Evolutionary conservation across 1,140 invertebrate species (phyloP).

Genomic region (Diachasma alloeum): DNA sequence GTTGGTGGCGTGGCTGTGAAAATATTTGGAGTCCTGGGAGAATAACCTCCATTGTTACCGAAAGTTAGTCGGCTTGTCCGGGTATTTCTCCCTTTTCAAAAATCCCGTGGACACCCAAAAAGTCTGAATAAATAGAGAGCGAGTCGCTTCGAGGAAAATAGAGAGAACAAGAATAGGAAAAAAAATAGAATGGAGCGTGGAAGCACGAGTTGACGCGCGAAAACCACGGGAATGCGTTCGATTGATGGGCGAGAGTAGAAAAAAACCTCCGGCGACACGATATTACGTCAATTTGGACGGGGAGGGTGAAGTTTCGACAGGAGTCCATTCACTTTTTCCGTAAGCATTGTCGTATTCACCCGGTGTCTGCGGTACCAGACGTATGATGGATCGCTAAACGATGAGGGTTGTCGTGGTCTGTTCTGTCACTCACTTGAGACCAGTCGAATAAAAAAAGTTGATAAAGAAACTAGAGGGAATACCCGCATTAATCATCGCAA

Average conservation of each 20-base stretch:
- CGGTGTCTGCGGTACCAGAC: not conserved
- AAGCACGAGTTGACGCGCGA: conserved; percentile 10
- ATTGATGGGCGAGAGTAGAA: not conserved
- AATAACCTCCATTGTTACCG: conserved; percentile 25
- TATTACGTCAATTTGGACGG: not conserved
- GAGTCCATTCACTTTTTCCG: not conserved
- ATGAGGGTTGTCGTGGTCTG: conserved; percentile 19
- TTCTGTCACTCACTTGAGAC: conserved; percentile 3
- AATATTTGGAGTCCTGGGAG: conserved; percentile 35
- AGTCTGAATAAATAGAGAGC: not conserved
- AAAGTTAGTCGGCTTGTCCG: not conserved
- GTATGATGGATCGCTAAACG: conserved; percentile 23
- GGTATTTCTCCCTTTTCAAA: conserved; percentile 1
- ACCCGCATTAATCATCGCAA: not conserved
- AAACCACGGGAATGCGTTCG: not conserved
- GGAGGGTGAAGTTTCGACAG: not conserved
- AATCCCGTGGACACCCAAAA: not conserved
- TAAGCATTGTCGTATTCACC: not conserved
- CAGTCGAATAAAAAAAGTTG: not conserved
- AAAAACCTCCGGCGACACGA: not conserved
- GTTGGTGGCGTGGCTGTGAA: conserved; percentile 30
- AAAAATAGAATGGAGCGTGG: not conserved
- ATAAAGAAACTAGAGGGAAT: not conserved
- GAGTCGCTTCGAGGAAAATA: not conserved
- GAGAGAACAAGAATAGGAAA: not conserved